Evolutionary conservation across 2,797 vertebrate genomes (phyloP).

Genomic region (Sylvilagus floridanus): DNA sequence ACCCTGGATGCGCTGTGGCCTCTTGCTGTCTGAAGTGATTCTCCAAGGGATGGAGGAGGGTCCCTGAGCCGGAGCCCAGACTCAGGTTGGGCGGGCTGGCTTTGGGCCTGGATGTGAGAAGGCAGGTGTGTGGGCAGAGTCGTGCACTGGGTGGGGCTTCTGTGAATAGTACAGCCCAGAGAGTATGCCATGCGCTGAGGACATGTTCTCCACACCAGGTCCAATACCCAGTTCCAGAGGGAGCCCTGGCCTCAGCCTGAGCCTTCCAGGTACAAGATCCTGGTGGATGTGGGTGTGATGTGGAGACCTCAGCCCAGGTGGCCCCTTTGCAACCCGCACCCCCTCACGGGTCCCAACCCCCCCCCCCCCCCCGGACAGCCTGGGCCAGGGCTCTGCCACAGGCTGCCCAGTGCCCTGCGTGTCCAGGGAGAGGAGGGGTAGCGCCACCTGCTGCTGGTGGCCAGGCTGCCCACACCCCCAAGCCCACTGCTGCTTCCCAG

Average conservation of each 20-base stretch:
- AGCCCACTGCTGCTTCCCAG: background rate
- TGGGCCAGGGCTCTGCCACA: conserved; percentile 82
- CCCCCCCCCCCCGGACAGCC: conserved; percentile 21
- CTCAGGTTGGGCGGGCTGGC: background rate
- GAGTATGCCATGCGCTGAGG: accelerated
- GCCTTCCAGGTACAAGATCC: background rate
- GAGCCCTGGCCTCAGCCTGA: background rate
- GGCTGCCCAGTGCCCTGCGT: conserved; percentile 62
- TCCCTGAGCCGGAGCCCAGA: background rate
- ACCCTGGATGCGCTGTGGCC: conserved; percentile 59
- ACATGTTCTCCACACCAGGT: background rate
- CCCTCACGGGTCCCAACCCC: conserved; percentile 10
- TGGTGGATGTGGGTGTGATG: background rate
- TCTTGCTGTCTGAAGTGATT: conserved; percentile 65
- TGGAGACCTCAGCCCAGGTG: background rate
- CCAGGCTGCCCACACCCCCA: background rate
- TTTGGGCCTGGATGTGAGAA: background rate
- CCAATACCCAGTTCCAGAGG: background rate
- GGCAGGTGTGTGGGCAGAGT: background rate
- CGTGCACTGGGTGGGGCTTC: background rate
- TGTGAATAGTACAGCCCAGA: background rate
- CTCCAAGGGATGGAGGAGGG: background rate
- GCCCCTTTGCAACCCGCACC: background rate
- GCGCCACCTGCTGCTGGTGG: background rate
- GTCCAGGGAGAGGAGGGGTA: background rate